Evolutionary conservation across 1,140 invertebrate species (phyloP).

Genomic region (Centruroides sculpturatus): DNA sequence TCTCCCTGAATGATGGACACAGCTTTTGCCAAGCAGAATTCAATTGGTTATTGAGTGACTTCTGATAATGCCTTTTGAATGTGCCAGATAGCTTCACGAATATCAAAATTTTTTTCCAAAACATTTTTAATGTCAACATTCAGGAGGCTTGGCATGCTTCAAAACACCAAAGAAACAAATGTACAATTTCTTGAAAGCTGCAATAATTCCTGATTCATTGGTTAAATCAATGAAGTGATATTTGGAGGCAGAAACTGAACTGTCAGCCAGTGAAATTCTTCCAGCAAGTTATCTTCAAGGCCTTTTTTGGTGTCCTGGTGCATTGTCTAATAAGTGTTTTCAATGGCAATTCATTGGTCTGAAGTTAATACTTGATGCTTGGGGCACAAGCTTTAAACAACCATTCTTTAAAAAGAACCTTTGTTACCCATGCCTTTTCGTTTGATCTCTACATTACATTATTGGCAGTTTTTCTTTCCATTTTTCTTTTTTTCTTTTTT

Average conservation of each 20-base stretch:
- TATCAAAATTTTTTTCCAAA: neutral
- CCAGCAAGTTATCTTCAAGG: neutral
- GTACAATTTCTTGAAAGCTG: conserved; percentile 19
- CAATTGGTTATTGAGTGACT: conserved; percentile 4
- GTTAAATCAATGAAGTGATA: conserved; percentile 15
- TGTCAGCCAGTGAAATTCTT: conserved; percentile 1
- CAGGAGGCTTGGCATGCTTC: neutral
- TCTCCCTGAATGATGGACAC: neutral
- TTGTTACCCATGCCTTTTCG: conserved; percentile 29
- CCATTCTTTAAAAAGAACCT: conserved; percentile 27
- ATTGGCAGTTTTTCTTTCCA: conserved; percentile 26
- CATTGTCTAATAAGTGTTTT: conserved; percentile 19
- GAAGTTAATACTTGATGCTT: conserved; percentile 10
- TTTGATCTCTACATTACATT: conserved; percentile 29
- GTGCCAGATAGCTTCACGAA: conserved; percentile 2
- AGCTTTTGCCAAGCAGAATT: conserved; percentile 9
- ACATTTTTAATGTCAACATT: neutral
- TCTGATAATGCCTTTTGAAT: conserved; percentile 8
- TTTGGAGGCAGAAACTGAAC: conserved; percentile 14
- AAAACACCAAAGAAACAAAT: neutral
- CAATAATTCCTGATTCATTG: conserved; percentile 18
- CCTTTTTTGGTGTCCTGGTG: conserved; percentile 10
- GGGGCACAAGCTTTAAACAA: conserved; percentile 16
- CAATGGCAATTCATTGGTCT: conserved; percentile 15
- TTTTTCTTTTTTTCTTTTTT: too few species aligned